These are phyloP conservation scores for Spodoptera exigua DNA, from an alignment of 2,888 invertebrate species.

Conservation along the genomic window DNA sequence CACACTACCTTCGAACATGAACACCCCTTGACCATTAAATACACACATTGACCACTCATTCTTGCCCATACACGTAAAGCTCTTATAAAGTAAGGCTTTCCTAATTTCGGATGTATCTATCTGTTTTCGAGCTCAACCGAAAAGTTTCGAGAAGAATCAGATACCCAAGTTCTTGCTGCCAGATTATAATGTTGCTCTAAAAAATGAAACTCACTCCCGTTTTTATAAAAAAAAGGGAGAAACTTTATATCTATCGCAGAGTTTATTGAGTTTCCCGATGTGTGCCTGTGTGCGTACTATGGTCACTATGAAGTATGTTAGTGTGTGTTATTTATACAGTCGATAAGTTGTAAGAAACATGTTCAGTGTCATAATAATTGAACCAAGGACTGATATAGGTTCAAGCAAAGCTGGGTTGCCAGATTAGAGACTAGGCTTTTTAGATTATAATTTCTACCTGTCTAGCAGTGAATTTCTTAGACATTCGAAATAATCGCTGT, in stretches of 20 bases:
- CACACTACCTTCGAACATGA: constrained; percentile 84
- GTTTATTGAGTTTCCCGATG: too few relatives aligned
- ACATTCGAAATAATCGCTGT: constrained; percentile 3
- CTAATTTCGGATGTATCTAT: too few relatives aligned
- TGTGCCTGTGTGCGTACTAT: neutral
- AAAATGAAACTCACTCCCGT: too few relatives aligned
- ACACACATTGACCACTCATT: constrained; percentile 17
- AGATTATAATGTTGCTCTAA: too few relatives aligned
- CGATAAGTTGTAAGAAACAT: constrained; percentile 11
- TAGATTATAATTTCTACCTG: constrained; percentile 7
- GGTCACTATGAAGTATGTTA: constrained; percentile 12
- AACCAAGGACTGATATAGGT: constrained; percentile 35
- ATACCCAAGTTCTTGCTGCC: too few relatives aligned
- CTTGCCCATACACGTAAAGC: constrained; percentile 1
- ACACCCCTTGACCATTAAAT: constrained; percentile 11
- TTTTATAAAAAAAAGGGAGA: too few relatives aligned
- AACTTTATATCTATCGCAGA: too few relatives aligned
- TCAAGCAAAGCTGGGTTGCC: constrained; percentile 27
- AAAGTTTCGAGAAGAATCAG: too few relatives aligned
- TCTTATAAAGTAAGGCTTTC: too few relatives aligned
- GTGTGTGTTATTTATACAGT: constrained; percentile 19
- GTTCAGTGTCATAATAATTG: constrained; percentile 42
- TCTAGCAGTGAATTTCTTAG: neutral
- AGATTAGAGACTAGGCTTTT: constrained; percentile 9
- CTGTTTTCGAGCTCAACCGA: too few relatives aligned